Conservation (phyloP, 2,888 invertebrate species). For the Melieria omissa region DNA sequence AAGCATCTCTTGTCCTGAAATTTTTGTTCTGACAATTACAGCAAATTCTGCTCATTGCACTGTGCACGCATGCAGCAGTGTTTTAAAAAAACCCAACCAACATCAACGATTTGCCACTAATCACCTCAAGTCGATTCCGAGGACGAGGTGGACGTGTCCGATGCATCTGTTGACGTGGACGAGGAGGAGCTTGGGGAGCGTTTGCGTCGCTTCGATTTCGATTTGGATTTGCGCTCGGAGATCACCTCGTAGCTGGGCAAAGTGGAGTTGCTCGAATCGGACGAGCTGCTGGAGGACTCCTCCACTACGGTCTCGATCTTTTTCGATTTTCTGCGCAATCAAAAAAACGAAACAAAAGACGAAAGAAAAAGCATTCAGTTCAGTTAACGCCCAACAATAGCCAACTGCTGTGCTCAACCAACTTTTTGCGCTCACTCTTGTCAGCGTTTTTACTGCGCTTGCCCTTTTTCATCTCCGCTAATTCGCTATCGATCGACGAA, state of each 20-base stretch:
- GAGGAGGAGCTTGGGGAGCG: conserved; percentile 54
- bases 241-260: conserved; percentile 64
- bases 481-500: conserved; percentile 59
- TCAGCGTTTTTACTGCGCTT: conserved; percentile 57
- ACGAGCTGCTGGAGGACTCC: conserved; percentile 54
- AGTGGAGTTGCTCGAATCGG: conserved; percentile 62
- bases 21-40: too few relatives aligned
- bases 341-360: conserved; percentile 31
- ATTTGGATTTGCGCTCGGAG: conserved; percentile 58
- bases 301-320: conserved; percentile 62
- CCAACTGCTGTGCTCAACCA: conserved; percentile 38
- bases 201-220: conserved; percentile 53
- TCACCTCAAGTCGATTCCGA: conserved; percentile 28
- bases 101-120: too few relatives aligned
- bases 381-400: conserved; percentile 28
- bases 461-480: conserved; percentile 53
- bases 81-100: too few relatives aligned
- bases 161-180: conserved; percentile 49
- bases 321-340: conserved; percentile 53
- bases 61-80: too few relatives aligned
- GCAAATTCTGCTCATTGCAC: too few relatives aligned
- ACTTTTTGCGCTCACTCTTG: conserved; percentile 62
- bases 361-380: conserved; percentile 29
- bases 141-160: conserved; percentile 54
- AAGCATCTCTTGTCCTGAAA: too few relatives aligned